phyloP scores from a whole-genome alignment of 2,888 invertebrate genomes.

The Lithodes maja region DNA sequence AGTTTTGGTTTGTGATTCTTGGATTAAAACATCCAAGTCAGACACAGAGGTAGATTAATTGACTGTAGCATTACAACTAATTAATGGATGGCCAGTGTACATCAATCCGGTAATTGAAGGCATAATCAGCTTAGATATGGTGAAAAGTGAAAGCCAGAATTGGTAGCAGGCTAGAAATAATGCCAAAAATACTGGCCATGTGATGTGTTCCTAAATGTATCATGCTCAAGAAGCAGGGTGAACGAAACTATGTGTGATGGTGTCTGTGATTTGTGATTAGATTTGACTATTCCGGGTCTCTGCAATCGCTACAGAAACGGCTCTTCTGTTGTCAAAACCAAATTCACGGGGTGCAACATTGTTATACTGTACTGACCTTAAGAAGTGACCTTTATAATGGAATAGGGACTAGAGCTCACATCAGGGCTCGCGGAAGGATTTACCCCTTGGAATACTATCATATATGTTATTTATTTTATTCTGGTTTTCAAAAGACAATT shows the following conservation, averaged over 20 bases:
- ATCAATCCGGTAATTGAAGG: too few species aligned
- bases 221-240: slow-evolving; percentile 56
- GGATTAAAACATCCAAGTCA: too few species aligned
- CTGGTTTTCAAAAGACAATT: neutral
- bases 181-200: too few species aligned
- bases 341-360: slow-evolving; percentile 25
- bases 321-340: slow-evolving; percentile 20
- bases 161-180: neutral
- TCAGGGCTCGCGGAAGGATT: neutral
- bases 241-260: slow-evolving; percentile 55
- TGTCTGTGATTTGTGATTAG: slow-evolving; percentile 58
- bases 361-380: slow-evolving; percentile 34
- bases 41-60: too few species aligned
- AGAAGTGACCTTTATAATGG: slow-evolving; percentile 48
- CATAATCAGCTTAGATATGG: too few species aligned
- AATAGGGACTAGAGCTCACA: slow-evolving; percentile 31
- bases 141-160: too few species aligned
- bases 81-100: too few species aligned
- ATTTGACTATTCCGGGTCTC: neutral
- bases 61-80: too few species aligned
- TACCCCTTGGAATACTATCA: neutral
- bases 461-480: too few species aligned
- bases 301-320: neutral
- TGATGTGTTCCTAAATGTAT: neutral
- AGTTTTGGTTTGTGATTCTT: too few species aligned